Evolutionary conservation across 2,888 invertebrate species (phyloP).

Genomic region (Rhyacophila evoluta): DNA sequence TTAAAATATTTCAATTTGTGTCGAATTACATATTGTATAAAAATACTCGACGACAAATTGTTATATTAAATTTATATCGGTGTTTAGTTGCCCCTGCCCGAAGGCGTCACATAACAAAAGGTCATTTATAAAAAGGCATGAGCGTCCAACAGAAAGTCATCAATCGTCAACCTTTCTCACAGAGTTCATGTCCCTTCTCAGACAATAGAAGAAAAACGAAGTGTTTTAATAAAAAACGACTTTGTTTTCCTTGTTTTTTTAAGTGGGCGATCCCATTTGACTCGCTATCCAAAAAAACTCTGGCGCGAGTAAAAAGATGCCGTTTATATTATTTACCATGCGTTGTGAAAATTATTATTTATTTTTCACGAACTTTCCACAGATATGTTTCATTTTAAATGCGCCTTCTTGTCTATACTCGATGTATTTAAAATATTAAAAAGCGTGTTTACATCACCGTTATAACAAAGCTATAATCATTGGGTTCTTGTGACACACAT

Average conservation of each 20-base stretch:
- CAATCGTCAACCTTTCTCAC: neutral
- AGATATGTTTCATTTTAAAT: no score
- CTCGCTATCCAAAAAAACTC: neutral
- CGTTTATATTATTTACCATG: slow-evolving; percentile 20
- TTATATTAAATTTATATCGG: neutral
- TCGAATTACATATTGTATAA: neutral
- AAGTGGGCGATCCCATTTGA: slow-evolving; percentile 1
- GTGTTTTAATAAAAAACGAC: slow-evolving; percentile 24
- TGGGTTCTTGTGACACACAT: no score
- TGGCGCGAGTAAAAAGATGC: neutral
- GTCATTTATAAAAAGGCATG: neutral
- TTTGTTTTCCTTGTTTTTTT: slow-evolving; percentile 20
- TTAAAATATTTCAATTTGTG: no score
- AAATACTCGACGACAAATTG: neutral
- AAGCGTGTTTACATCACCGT: no score
- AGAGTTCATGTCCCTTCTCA: neutral
- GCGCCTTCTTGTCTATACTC: no score
- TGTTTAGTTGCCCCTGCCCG: neutral
- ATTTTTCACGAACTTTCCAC: no score
- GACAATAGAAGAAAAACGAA: slow-evolving; percentile 15
- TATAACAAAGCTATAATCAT: no score
- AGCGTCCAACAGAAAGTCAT: neutral
- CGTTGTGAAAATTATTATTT: no score
- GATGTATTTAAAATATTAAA: no score
- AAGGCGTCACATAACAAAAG: slow-evolving; percentile 4